These are phyloP conservation scores for Astyanax mexicanus DNA, from an alignment of 2,797 vertebrate species.

Conservation along the genomic window DNA sequence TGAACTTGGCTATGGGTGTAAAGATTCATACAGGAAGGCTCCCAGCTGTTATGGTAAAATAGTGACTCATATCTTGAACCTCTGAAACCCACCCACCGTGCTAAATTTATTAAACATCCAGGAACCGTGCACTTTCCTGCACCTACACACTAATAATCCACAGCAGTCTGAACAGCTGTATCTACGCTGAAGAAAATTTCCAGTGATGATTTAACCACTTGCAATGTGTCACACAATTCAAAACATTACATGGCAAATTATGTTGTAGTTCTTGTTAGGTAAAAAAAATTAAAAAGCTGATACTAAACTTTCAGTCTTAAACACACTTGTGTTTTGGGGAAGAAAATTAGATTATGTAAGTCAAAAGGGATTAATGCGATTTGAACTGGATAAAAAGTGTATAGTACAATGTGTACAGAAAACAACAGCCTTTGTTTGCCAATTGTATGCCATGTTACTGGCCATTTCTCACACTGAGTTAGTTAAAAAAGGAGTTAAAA, in stretches of 20 bases:
- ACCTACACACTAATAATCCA: neutral
- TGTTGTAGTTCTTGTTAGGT: neutral
- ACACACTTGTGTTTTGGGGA: too few relatives aligned
- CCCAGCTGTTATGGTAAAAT: neutral
- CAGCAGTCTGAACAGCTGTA: too few relatives aligned
- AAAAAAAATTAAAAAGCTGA: too few relatives aligned
- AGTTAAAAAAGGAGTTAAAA: too few relatives aligned
- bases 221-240: neutral
- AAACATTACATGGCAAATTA: neutral
- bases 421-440: too few relatives aligned
- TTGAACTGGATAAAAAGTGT: too few relatives aligned
- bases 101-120: neutral
- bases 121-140: neutral
- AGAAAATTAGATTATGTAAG: too few relatives aligned
- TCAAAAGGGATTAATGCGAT: too few relatives aligned
- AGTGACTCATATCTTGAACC: neutral
- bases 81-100: neutral
- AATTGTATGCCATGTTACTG: too few relatives aligned
- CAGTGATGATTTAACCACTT: neutral
- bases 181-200: neutral
- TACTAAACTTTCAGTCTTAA: too few relatives aligned
- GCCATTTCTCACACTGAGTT: too few relatives aligned
- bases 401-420: too few relatives aligned
- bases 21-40: neutral
- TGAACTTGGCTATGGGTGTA: neutral